phyloP scores from a whole-genome alignment of 2,888 invertebrate genomes.

The Eupithecia abbreviata region DNA sequence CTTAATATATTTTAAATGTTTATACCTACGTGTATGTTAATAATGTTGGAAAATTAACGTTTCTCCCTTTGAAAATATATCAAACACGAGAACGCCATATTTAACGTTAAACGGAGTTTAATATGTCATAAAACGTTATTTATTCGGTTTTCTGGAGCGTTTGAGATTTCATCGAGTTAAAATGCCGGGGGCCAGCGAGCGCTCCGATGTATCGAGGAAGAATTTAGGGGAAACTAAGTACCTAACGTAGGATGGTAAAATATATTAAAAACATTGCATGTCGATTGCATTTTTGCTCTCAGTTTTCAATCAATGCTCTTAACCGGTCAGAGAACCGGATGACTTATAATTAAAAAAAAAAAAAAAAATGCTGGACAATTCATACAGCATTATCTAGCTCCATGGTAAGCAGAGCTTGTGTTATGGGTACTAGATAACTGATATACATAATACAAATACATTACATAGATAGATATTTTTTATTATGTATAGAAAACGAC shows the following conservation, averaged over 20 bases:
- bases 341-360: too few species aligned
- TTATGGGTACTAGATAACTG: too few species aligned
- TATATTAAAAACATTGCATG: not conserved
- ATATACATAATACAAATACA: too few species aligned
- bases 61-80: constrained; percentile 62
- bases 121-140: constrained; percentile 79
- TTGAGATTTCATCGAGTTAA: constrained; percentile 64
- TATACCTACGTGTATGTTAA: constrained; percentile 17
- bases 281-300: not conserved
- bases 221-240: not conserved
- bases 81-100: constrained; percentile 73
- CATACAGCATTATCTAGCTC: too few species aligned
- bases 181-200: constrained; percentile 46
- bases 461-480: too few species aligned
- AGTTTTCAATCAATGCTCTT: not conserved
- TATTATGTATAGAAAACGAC: too few species aligned
- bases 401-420: too few species aligned
- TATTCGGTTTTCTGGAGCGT: constrained; percentile 69
- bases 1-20: constrained; percentile 29
- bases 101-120: constrained; percentile 77
- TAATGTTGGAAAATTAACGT: constrained; percentile 54
- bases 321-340: not conserved
- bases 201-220: constrained; percentile 49
- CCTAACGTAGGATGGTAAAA: not conserved
- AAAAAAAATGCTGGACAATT: too few species aligned